Evolutionary conservation across 2,113 vertebrate genomes (phyloP), one percentile per base, ranked within the genome.

Genomic region (Takifugu flavidus): DNA sequence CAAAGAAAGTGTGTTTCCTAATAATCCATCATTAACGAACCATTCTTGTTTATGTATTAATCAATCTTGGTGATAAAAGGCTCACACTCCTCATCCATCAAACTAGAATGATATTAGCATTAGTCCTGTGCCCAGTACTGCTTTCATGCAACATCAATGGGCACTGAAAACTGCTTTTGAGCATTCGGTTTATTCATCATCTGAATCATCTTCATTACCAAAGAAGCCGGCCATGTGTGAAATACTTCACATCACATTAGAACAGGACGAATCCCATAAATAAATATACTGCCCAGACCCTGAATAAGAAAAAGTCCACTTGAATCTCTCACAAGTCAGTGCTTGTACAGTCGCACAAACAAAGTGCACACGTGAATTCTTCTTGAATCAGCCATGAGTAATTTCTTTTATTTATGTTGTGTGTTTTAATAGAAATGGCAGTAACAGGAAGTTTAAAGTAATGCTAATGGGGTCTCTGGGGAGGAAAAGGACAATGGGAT

Each of bases 21-120:
- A 62, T 31, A 7, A 39, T 39, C 49, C 54, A 44, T 67, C 59
- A 53, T 62, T 66, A 72, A 20, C 57, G 14, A 70, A 62, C 77
- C 60, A 4, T 60, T 62, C 63, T 29, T 71, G 59, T 49, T 86
- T 60, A 80, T 86, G 56, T 54, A 78, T 80, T 81, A 67, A 80
- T 47, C 56, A 65, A 7, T 66, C 51, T 65, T 34, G 1, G 13
- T 34, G 46, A 70, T 49, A 12, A 4, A 59, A 45, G 13, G 45
- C 39, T 50, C 10, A 5, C 25, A 12, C 47, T 70, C 47, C 34
- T 7, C 13, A 8, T 31, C 29, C 14, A 34, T 29, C 39, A 46
- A 25, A 42, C 46, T 69, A 42, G 47, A 53, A 46, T 5, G 45
- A 11, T 28, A 43, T 65, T 70, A 64, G 15, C 59, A 8, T 52